Conservation (phyloP, 2,888 invertebrate species). For the Eupithecia abbreviata region DNA sequence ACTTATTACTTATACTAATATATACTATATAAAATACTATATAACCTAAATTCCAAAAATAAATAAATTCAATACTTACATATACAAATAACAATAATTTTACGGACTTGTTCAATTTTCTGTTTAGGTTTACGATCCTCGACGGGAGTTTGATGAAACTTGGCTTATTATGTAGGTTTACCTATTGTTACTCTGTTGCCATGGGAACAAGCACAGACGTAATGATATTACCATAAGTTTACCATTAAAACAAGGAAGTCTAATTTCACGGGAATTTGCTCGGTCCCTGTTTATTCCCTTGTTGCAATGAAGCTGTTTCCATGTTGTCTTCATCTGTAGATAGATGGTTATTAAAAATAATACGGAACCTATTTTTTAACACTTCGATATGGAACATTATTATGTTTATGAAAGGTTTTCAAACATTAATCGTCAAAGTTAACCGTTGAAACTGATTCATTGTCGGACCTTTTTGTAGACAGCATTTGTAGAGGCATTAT, state of each 20-base stretch:
- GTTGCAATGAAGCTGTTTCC: neutral
- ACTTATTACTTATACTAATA: no score
- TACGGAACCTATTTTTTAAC: neutral
- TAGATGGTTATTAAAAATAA: neutral
- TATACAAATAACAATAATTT: no score
- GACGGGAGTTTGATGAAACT: neutral
- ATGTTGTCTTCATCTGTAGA: neutral
- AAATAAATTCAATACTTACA: no score
- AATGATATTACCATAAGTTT: neutral
- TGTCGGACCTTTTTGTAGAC: no score
- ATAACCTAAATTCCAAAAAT: no score
- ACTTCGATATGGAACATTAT: neutral
- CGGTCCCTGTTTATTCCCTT: neutral
- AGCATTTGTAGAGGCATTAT: no score
- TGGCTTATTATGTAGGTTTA: neutral
- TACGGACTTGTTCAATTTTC: no score
- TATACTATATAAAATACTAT: no score
- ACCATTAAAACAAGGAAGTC: constrained; percentile 5
- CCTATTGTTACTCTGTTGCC: neutral
- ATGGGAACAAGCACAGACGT: neutral
- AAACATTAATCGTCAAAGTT: no score
- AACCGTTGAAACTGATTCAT: no score
- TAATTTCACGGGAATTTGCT: constrained; percentile 1
- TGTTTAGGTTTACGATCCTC: neutral
- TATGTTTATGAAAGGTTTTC: no score